Percentiles rank a stretch among this genome's conserved stretches.
Conservation (phyloP, 2,113 vertebrate species). For the Scalopus aquaticus region DNA sequence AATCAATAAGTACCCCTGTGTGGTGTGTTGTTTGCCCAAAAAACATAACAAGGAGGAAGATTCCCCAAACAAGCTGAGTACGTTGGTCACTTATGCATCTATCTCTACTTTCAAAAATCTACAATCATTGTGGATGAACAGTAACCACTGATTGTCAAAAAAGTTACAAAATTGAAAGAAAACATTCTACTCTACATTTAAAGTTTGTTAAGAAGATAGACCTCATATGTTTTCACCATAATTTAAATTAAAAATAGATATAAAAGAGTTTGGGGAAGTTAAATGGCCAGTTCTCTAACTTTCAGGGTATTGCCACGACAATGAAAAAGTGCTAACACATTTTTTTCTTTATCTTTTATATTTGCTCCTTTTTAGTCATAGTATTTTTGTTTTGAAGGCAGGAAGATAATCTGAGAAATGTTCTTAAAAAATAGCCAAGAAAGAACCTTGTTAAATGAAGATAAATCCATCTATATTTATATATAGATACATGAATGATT, state of each 20-base stretch:
- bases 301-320: not conserved
- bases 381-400: conserved; percentile 2
- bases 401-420: not conserved
- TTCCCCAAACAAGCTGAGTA: too few species aligned
- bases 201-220: not conserved
- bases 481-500: not conserved
- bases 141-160: not conserved
- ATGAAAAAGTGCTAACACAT: not conserved
- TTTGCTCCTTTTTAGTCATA: not conserved
- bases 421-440: not conserved
- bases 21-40: too few species aligned
- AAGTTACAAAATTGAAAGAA: too few species aligned
- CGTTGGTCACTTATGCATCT: too few species aligned
- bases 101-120: too few species aligned
- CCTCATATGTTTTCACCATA: not conserved
- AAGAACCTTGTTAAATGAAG: not conserved
- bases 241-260: not conserved
- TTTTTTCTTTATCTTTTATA: not conserved
- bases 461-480: too few species aligned
- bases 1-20: not conserved
- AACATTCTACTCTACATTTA: not conserved
- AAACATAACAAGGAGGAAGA: too few species aligned
- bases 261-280: not conserved
- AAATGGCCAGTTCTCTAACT: too few species aligned
- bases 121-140: not conserved